Percentiles rank a stretch among this genome's conserved stretches.
phyloP scores from a whole-genome alignment of 2,888 invertebrate genomes.

The Listrodromus nycthemerus region DNA sequence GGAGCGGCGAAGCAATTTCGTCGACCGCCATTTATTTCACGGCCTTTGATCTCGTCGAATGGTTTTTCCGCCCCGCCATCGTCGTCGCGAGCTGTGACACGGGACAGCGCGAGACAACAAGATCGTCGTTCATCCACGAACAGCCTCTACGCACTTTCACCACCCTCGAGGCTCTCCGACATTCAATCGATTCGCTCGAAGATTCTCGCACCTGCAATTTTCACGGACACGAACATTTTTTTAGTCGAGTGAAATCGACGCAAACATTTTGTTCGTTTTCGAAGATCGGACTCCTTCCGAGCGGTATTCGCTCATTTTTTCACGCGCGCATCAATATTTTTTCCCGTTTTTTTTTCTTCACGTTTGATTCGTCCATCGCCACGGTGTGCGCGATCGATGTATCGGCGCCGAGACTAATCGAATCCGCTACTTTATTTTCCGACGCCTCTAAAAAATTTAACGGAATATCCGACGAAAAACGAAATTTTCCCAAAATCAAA shows the following conservation, averaged over 20 bases:
- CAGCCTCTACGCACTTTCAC: not conserved
- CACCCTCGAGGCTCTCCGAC: not conserved
- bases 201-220: not conserved
- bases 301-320: not conserved
- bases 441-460: not conserved
- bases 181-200: not conserved
- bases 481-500: not conserved
- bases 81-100: not conserved
- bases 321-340: too few species aligned
- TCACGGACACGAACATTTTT: too few species aligned
- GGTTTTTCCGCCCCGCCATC: not conserved
- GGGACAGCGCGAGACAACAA: conserved; percentile 6
- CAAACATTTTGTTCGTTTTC: not conserved
- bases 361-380: too few species aligned
- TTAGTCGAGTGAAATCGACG: not conserved
- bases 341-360: not conserved
- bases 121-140: not conserved
- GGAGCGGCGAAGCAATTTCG: not conserved
- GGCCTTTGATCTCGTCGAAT: conserved; percentile 30
- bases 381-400: too few species aligned
- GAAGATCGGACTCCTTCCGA: not conserved
- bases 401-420: conserved; percentile 60
- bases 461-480: too few species aligned
- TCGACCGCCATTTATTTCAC: conserved; percentile 7
- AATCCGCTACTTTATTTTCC: conserved; percentile 25